Percentiles rank a stretch among this genome's conserved stretches.
phyloP scores from a whole-genome alignment of 2,113 vertebrate genomes.

The Eudorcas thomsonii region DNA sequence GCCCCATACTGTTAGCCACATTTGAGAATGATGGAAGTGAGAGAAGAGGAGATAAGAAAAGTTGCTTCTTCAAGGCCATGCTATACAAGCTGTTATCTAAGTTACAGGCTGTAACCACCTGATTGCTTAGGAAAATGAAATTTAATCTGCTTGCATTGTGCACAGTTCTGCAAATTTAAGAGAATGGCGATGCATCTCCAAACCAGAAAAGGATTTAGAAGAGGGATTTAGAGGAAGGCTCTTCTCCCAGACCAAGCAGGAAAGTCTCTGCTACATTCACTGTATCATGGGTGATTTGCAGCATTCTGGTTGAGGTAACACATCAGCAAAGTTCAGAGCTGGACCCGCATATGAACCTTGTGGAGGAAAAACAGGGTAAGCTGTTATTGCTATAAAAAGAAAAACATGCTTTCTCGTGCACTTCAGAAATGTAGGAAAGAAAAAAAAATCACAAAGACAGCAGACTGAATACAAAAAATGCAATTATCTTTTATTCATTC shows the following conservation, averaged over 20 bases:
- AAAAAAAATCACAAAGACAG: not conserved
- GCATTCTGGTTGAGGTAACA: not conserved
- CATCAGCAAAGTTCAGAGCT: not conserved
- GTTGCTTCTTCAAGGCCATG: not conserved
- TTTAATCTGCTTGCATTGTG: not conserved
- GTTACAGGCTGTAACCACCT: not conserved
- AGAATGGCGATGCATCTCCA: not conserved
- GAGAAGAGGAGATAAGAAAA: not conserved
- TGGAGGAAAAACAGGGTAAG: not conserved
- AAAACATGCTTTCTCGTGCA: constrained; percentile 15
- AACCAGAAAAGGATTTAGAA: not conserved
- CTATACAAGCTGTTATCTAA: not conserved
- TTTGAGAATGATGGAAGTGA: not conserved
- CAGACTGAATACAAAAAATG: constrained; percentile 54
- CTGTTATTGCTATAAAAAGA: not conserved
- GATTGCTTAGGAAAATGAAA: not conserved
- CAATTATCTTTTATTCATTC: constrained; percentile 68
- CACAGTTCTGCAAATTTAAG: not conserved
- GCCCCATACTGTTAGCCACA: not conserved
- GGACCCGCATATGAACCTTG: not conserved
- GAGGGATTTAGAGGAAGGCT: not conserved
- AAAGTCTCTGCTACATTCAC: not conserved
- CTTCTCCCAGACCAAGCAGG: not conserved
- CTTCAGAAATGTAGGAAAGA: not conserved
- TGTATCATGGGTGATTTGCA: not conserved